These are phyloP conservation scores for Vannuccia rotundouncinata DNA, from an alignment of 2,888 invertebrate species.

Conservation along the genomic window DNA sequence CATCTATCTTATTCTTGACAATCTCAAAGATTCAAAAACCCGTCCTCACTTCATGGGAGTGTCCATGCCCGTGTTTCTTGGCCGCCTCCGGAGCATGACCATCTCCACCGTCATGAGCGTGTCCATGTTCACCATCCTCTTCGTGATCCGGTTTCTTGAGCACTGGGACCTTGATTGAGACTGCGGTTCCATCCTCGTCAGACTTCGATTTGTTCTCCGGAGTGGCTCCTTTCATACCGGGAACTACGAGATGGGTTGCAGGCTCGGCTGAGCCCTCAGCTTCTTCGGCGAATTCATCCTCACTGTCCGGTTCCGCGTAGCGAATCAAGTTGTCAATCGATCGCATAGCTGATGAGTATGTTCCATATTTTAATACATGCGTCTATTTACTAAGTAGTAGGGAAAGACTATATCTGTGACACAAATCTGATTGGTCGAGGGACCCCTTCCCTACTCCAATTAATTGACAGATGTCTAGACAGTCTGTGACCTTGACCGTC, in stretches of 20 bases:
- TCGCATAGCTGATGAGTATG: conserved; percentile 25
- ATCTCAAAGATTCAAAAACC: no score
- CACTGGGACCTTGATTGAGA: not conserved
- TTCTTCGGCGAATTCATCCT: not conserved
- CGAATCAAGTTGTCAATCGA: conserved; percentile 32
- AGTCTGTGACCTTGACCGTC: no score
- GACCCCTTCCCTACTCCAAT: no score
- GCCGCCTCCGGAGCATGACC: not conserved
- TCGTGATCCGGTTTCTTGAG: not conserved
- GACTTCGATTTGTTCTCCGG: not conserved
- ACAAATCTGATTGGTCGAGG: no score
- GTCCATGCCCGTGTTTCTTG: conserved; percentile 42
- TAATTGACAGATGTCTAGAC: no score
- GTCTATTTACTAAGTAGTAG: not conserved
- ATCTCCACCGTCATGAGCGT: conserved; percentile 38
- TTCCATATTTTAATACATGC: not conserved
- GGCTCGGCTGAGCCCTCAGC: not conserved
- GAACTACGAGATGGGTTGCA: not conserved
- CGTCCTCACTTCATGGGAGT: conserved; percentile 43
- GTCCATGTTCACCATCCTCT: conserved; percentile 34
- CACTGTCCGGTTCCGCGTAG: conserved; percentile 32
- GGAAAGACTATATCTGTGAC: not conserved
- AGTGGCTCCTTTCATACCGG: not conserved
- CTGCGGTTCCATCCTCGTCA: conserved; percentile 13
- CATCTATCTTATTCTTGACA: no score